Percentiles rank a stretch among this genome's conserved stretches.
These are phyloP conservation scores for Arctia plantaginis DNA, from an alignment of 2,888 invertebrate species.

Conservation along the genomic window DNA sequence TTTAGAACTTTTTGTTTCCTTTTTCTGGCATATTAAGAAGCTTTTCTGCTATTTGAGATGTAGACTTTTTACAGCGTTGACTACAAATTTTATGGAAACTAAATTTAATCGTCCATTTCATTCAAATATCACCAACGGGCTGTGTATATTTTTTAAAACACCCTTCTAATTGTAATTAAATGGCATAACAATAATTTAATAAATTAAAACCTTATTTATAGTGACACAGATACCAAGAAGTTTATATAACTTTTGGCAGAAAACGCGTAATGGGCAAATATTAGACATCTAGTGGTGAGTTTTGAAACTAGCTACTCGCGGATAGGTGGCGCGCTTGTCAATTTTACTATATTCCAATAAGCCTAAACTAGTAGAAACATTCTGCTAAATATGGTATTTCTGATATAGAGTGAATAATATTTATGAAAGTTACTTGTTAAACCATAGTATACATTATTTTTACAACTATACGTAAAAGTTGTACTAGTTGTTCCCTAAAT, in stretches of 20 bases:
- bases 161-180: background rate
- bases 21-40: conserved; percentile 44
- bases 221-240: background rate
- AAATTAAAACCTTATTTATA: background rate
- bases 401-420: background rate
- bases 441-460: background rate
- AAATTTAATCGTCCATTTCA: background rate
- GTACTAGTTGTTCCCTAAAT: background rate
- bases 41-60: conserved; percentile 20
- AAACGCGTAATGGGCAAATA: background rate
- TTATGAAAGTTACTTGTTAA: background rate
- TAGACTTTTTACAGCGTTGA: conserved; percentile 6
- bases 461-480: background rate
- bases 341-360: background rate
- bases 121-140: background rate
- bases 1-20: conserved; percentile 76
- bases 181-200: background rate
- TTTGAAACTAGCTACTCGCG: conserved; percentile 67
- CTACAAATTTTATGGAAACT: background rate
- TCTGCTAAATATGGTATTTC: background rate
- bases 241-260: background rate
- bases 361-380: background rate
- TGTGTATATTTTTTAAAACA: background rate
- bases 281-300: conserved; percentile 62
- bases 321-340: conserved; percentile 66